Base-by-base conservation (phyloP, 2,888 invertebrate genomes). In the Aporophyla lueneburgensis region DNA sequence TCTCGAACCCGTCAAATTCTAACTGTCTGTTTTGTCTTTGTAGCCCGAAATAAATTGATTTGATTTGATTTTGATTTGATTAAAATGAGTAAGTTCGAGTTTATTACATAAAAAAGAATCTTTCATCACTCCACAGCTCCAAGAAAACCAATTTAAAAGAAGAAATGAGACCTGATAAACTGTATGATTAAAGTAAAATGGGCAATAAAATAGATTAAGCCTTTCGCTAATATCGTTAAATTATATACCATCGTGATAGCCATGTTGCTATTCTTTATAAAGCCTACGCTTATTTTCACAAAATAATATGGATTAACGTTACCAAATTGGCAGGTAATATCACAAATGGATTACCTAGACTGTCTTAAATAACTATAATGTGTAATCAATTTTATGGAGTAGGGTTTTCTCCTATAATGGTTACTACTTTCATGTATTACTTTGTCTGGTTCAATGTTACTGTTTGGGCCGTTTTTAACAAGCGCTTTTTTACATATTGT, bases 171-270 rank as follows among this genome's bases (percentile, higher is more conserved):
- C n/a, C 21, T 12, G 0, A 33, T 58, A 69, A 74, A 63, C 58
- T 65, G n/a, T 59, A 74, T 68, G 27, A 77, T 84, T 46, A 62
- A 43, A 62, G 58, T 84, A 51, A 71, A 76, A 59, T 54, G 58
- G 56, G 62, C 53, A 74, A 74, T 84, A 74, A 84, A 77, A 84
- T 74, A 49, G 68, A 83, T 81, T 74, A 77, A 71, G 62, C 33
- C 33, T 33, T 74, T 72, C 68, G 24, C 54, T 83, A 70, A 81
- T 84, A 72, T 59, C 51, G 56, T 72, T 33, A 83, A 83, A 78
- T 83, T 84, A 78, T 73, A 85, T 51, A 77, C 49, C n/a, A 63
- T 54, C 46, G n/a, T 43, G 43, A 46, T 24, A 71, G 65, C 51
- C 56, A 74, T 83, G 56, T 84, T 63, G 62, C 21, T 54, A 43